Conservation (phyloP, 2,797 vertebrate genomes). For the Danio jaintianensis region DNA sequence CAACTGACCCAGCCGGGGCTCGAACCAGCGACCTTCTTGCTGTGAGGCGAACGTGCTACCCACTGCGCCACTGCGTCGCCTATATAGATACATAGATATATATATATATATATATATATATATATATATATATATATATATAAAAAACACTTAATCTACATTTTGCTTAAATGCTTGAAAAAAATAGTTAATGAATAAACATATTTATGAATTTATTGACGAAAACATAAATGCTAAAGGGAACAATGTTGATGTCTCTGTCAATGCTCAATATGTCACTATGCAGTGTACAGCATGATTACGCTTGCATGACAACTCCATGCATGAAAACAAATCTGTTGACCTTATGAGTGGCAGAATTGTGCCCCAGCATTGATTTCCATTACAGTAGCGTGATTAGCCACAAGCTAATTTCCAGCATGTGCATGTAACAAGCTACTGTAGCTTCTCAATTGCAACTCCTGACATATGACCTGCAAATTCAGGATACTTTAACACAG, state of each 20-base stretch:
- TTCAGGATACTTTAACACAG: not conserved
- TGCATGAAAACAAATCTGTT: slow-evolving; percentile 6
- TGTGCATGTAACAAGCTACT: slow-evolving; percentile 26
- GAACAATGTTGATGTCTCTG: not conserved
- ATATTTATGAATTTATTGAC: not conserved
- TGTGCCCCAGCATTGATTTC: slow-evolving; percentile 55
- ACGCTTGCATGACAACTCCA: slow-evolving; percentile 4
- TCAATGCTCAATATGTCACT: not conserved
- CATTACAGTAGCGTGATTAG: slow-evolving; percentile 44
- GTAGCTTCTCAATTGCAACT: slow-evolving; percentile 2
- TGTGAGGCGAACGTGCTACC: too few species aligned
- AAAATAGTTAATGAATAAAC: not conserved
- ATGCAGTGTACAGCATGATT: not conserved
- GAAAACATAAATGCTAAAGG: not conserved
- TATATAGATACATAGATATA: too few species aligned
- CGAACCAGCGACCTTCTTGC: too few species aligned
- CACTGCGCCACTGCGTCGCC: too few species aligned
- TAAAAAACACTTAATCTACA: not conserved
- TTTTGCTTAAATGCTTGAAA: not conserved
- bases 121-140: not conserved
- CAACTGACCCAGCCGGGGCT: too few species aligned
- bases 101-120: too few species aligned
- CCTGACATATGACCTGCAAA: slow-evolving; percentile 32
- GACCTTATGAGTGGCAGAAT: not conserved
- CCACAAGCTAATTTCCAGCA: slow-evolving; percentile 62